Conservation (phyloP, 2,113 vertebrate species). For the Paraplagusia blochii region DNA sequence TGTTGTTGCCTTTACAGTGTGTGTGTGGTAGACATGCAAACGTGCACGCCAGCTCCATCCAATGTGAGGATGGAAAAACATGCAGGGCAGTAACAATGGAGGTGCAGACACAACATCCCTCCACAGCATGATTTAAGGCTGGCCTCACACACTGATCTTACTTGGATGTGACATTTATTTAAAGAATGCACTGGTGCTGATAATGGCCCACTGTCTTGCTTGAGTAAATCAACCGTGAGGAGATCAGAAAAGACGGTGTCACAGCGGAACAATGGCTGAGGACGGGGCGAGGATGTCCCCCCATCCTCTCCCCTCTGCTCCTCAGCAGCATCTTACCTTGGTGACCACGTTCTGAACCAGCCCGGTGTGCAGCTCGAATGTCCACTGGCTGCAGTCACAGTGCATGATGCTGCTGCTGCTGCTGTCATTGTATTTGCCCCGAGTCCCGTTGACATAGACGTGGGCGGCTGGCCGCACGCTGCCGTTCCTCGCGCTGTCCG, state of each 20-base stretch:
- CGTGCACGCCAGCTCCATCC: not conserved
- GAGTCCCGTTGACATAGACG: conserved; percentile 36
- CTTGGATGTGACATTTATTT: not conserved
- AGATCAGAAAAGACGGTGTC: not conserved
- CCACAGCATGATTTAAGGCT: not conserved
- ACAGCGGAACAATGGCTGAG: conserved; percentile 3
- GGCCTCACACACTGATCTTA: not conserved
- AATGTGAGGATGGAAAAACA: conserved; percentile 3
- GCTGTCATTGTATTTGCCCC: conserved; percentile 42
- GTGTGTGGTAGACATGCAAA: not conserved
- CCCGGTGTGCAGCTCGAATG: conserved; percentile 83
- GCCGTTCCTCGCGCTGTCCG: conserved; percentile 39
- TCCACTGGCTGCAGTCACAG: conserved; percentile 81
- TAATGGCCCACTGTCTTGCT: not conserved
- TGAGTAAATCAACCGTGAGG: conserved; percentile 6
- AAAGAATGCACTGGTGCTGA: not conserved
- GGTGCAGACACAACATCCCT: conserved; percentile 2
- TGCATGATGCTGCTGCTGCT: conserved; percentile 53
- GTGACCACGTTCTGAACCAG: conserved; percentile 91
- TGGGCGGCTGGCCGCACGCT: conserved; percentile 34
- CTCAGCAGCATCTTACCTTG: conserved; percentile 80
- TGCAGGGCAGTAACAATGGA: conserved; percentile 15
- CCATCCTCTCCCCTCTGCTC: not conserved
- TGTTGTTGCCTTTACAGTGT: too few relatives aligned
- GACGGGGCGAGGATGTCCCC: conserved; percentile 20